Evolutionary conservation across 2,113 vertebrate genomes (phyloP), one percentile per base, ranked within the genome.

Genomic region (Halcyon senegalensis): DNA sequence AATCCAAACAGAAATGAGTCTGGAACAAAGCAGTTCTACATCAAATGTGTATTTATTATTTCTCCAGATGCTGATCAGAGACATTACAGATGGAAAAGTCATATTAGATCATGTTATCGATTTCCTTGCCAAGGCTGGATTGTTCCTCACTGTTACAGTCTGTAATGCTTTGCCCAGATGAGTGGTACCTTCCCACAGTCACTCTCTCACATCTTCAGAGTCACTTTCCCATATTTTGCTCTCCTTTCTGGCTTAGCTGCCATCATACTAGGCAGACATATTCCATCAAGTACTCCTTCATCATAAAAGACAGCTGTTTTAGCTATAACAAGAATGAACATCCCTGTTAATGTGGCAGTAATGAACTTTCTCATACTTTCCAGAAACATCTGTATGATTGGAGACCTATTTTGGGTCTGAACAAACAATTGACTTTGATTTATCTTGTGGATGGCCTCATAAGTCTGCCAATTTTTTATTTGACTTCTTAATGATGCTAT

Each of bases 1-100:
- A 87, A 35, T 91, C 60, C 95, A 88, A 96, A 94, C 50, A 96
- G 92, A 85, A 94, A 43, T 1, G 2, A 84, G 37, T n/a, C 82
- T 89, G 93, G 56, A 94, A 72, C n/a, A 89, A 81, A 87, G 55
- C 15, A 78, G 51, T 44, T 87, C 51, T 76, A 48, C 31, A 64
- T 91, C 73, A 82, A 70, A 25, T 21, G 13, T 46, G 24, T 37
- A 62, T 87, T 92, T 95, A 50, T 96, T 92, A 62, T 87, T 96
- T 90, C 56, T 94, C 39, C 90, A 92, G 53, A 48, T 79, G 69
- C 35, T 87, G 31, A 87, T 87, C 44, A 60, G 83, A 89, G 64
- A 81, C 41, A 60, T 73, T 82, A 79, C 92, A 94, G 66, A 95
- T 94, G 95, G 92, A 93, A 96, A 96, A 93, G 43, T 94, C 69